Evolutionary conservation across 2,113 vertebrate species (phyloP), one percentile per base, ranked within the genome.

Genomic region (Heterotilapia buettikoferi): DNA sequence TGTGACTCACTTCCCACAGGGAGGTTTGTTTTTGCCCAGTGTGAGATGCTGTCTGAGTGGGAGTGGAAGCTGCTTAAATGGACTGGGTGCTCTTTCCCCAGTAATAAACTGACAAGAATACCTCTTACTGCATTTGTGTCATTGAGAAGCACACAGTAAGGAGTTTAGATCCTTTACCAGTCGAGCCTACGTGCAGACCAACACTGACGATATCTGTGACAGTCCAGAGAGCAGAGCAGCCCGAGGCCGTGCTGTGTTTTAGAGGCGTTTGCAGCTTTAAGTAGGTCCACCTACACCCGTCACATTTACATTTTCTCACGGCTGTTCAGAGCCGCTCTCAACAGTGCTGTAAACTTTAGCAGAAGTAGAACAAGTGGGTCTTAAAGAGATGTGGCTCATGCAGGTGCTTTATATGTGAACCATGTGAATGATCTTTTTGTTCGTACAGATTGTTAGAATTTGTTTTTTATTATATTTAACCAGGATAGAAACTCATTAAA

Each of bases 221-320:
- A 33, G 83, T 84, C 63, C 73, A 56, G 21, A 66, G 33, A 83
- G 63, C 52, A 59, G 54, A 21, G 45, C n/a, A 40, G 83, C 90
- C 88, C 10, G 8, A 33, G 84, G 90, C 68, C 52, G n/a, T 66
- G 53, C 45, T 82, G n/a, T 80, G 45, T 82, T 86, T 86, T 57
- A 2, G 19, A 61, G 50, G 79, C 18, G 33, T 76, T 80, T 83
- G 43, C n/a, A 63, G 68, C 71, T 82, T 66, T 61, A 2, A 2
- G 13, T 45, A 38, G 86, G 83, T 84, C 89, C 86, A 83, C 84
- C 87, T 88, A 88, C 88, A 84, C 24, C 9, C 53, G 63, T 86
- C 36, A 57, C 54, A 63, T 90, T 86, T 79, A 81, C 56, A 45
- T 88, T 80, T 13, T 79, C 79, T 47, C 21, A 21, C 31, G 33